phyloP scores from a whole-genome alignment of 1,140 invertebrate genomes.

The Saccostrea cuccullata region DNA sequence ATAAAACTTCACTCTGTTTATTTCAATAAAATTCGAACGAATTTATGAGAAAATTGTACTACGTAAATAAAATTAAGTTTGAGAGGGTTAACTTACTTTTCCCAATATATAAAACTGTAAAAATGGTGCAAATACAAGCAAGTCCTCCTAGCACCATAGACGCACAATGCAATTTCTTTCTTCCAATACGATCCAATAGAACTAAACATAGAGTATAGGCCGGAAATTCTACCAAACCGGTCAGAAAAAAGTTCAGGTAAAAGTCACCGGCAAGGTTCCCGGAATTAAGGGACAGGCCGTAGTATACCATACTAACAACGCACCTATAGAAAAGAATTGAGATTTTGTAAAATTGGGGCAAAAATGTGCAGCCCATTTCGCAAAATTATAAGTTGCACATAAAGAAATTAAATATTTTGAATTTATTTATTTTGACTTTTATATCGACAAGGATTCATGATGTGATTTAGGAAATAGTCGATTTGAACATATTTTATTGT shows the following conservation, averaged over 20 bases:
- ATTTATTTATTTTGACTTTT: too few species aligned
- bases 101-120: conserved; percentile 62
- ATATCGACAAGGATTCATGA: too few species aligned
- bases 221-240: conserved; percentile 86
- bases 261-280: conserved; percentile 63
- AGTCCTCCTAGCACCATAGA: conserved; percentile 68
- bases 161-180: conserved; percentile 64
- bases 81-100: conserved; percentile 50
- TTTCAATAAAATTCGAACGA: too few species aligned
- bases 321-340: conserved; percentile 55
- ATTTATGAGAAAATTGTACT: too few species aligned
- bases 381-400: too few species aligned
- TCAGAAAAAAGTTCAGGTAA: conserved; percentile 70
- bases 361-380: too few species aligned
- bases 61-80: not conserved
- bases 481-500: not conserved
- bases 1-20: too few species aligned
- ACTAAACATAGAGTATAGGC: conserved; percentile 76
- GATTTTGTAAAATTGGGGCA: too few species aligned
- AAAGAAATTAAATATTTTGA: too few species aligned
- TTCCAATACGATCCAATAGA: conserved; percentile 64
- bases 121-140: conserved; percentile 68
- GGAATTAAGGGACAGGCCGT: conserved; percentile 82
- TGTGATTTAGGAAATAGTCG: not conserved
- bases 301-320: conserved; percentile 79